A percentile compares a stretch with the other conserved stretches of the same genome.
phyloP scores from a whole-genome alignment of 2,888 invertebrate species.

The Spilosoma lubricipeda region DNA sequence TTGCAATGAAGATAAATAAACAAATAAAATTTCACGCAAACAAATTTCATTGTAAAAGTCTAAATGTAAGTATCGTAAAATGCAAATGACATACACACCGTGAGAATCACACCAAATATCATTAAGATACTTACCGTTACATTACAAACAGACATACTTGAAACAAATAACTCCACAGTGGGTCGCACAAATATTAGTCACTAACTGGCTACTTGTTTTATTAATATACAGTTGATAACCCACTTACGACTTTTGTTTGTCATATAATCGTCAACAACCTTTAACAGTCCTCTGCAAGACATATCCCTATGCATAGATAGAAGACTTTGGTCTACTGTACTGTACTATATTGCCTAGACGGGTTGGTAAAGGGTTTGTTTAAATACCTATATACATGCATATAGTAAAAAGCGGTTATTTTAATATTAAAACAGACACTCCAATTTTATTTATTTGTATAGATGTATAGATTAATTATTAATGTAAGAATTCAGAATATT shows the following conservation, averaged over 20 bases:
- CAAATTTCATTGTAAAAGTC: not conserved
- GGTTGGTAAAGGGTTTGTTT: too few species aligned
- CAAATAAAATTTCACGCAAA: conserved; percentile 8
- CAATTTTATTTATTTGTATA: too few species aligned
- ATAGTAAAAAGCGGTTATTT: too few species aligned
- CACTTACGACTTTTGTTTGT: not conserved
- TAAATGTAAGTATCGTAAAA: conserved; percentile 13
- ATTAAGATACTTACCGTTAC: conserved; percentile 21
- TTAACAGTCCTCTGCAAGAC: too few species aligned
- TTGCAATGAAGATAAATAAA: too few species aligned
- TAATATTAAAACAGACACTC: too few species aligned
- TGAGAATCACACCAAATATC: conserved; percentile 28
- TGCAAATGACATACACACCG: conserved; percentile 27
- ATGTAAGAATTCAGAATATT: too few species aligned
- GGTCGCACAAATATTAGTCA: conserved; percentile 1
- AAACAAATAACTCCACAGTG: not conserved
- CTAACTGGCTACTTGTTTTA: not conserved
- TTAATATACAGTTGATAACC: not conserved
- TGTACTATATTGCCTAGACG: too few species aligned
- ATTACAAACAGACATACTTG: not conserved
- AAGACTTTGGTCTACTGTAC: too few species aligned
- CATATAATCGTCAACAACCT: not conserved
- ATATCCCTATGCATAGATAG: too few species aligned
- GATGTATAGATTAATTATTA: too few species aligned
- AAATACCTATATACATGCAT: too few species aligned